Percentiles rank a stretch among this genome's conserved stretches.
Evolutionary conservation across 2,888 invertebrate species (phyloP).

Genomic region (Antitype chi): DNA sequence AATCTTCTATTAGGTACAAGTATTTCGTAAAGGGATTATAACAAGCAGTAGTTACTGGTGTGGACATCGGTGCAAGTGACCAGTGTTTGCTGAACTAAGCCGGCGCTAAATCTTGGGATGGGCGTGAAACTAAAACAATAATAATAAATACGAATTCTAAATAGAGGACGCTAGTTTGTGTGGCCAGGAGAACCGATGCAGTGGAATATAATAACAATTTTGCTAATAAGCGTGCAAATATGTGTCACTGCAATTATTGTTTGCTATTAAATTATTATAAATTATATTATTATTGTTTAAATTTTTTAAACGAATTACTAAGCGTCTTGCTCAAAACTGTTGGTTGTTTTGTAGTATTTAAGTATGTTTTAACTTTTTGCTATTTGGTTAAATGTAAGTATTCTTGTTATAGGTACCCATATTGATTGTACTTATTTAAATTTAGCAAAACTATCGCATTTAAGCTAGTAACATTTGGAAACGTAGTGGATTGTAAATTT

Average conservation of each 20-base stretch:
- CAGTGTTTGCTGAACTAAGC: slow-evolving; percentile 59
- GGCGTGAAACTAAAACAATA: slow-evolving; percentile 75
- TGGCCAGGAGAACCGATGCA: slow-evolving; percentile 61
- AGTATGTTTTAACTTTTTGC: too few species aligned
- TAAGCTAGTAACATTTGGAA: too few species aligned
- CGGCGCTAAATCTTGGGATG: slow-evolving; percentile 66
- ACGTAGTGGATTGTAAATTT: too few species aligned
- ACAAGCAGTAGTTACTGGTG: slow-evolving; percentile 14
- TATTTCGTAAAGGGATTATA: slow-evolving; percentile 38
- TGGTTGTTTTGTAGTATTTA: too few species aligned
- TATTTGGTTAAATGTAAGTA: too few species aligned
- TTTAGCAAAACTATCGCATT: too few species aligned
- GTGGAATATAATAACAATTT: neutral
- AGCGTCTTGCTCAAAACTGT: too few species aligned
- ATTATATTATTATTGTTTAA: too few species aligned
- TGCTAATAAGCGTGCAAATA: neutral
- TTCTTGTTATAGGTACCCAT: too few species aligned
- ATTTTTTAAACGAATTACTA: too few species aligned
- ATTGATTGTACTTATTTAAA: too few species aligned
- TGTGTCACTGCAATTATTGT: neutral
- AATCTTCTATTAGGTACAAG: neutral
- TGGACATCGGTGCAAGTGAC: slow-evolving; percentile 45
- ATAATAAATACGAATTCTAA: slow-evolving; percentile 78
- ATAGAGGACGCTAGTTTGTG: slow-evolving; percentile 69
- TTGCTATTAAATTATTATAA: too few species aligned